Percentiles rank a stretch among this genome's conserved stretches.
These are phyloP conservation scores for Dicyrtoma fusca DNA, from an alignment of 2,888 invertebrate species.

Conservation along the genomic window DNA sequence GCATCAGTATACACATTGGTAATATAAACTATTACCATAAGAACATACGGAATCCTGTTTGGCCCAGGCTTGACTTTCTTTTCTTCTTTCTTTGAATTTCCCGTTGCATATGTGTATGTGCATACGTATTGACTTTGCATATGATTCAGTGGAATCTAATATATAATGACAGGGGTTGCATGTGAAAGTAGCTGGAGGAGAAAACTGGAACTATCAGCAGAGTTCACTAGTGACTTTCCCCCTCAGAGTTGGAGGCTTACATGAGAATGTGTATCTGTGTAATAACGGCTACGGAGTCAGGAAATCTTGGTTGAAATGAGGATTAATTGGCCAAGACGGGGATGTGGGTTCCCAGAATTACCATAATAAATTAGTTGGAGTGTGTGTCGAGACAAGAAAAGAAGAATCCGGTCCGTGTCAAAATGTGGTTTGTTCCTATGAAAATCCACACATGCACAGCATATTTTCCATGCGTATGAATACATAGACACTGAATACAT, in stretches of 20 bases:
- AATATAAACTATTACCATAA: no score
- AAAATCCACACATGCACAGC: slow-evolving; percentile 25
- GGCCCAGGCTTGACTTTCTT: background rate
- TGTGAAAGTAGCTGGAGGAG: no score
- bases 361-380: slow-evolving; percentile 34
- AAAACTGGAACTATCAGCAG: no score
- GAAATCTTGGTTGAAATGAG: slow-evolving; percentile 40
- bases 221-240: no score
- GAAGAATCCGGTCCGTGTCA: slow-evolving; percentile 37
- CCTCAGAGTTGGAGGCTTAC: no score
- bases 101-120: no score
- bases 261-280: background rate
- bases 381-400: slow-evolving; percentile 29
- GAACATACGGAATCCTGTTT: no score
- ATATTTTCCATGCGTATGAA: background rate
- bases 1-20: no score
- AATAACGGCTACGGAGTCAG: slow-evolving; percentile 14
- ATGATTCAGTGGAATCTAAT: no score
- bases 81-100: background rate
- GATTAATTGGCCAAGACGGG: slow-evolving; percentile 36
- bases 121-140: no score
- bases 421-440: slow-evolving; percentile 33
- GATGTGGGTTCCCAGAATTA: slow-evolving; percentile 33
- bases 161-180: no score
- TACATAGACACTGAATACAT: background rate